These are phyloP conservation scores for Harlomillsia oculata DNA, from an alignment of 1,140 invertebrate species.

Conservation along the genomic window DNA sequence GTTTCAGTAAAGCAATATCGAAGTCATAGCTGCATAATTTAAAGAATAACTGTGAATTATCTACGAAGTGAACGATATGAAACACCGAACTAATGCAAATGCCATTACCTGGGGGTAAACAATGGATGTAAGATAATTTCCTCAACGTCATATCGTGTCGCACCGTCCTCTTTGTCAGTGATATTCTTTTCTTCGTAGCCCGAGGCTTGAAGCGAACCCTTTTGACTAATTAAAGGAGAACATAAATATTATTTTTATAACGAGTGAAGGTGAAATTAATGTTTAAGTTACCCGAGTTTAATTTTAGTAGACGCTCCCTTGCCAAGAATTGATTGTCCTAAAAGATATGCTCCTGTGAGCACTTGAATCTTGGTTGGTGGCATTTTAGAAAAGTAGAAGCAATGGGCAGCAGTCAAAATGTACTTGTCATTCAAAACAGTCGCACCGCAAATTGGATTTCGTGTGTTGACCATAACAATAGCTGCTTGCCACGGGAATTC, in stretches of 20 bases:
- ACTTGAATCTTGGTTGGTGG: too few relatives aligned
- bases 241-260: too few relatives aligned
- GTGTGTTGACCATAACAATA: conserved; percentile 3
- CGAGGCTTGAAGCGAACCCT: background rate
- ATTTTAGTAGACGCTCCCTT: too few relatives aligned
- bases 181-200: conserved; percentile 2
- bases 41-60: background rate
- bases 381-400: too few relatives aligned
- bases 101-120: conserved; percentile 6
- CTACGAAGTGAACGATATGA: conserved; percentile 3
- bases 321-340: too few relatives aligned
- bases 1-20: conserved; percentile 14
- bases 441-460: conserved; percentile 16
- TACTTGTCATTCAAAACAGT: conserved; percentile 4
- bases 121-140: conserved; percentile 7
- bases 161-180: background rate
- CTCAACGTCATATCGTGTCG: background rate
- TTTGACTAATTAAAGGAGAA: too few relatives aligned
- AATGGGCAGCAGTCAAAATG: background rate
- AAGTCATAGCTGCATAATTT: conserved; percentile 13
- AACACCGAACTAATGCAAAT: too few relatives aligned
- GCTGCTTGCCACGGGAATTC: conserved; percentile 24
- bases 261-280: too few relatives aligned
- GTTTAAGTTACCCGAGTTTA: too few relatives aligned
- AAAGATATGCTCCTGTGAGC: too few relatives aligned